Evolutionary conservation across 2,113 vertebrate species (phyloP).

Genomic region (Mystacornis crossleyi): DNA sequence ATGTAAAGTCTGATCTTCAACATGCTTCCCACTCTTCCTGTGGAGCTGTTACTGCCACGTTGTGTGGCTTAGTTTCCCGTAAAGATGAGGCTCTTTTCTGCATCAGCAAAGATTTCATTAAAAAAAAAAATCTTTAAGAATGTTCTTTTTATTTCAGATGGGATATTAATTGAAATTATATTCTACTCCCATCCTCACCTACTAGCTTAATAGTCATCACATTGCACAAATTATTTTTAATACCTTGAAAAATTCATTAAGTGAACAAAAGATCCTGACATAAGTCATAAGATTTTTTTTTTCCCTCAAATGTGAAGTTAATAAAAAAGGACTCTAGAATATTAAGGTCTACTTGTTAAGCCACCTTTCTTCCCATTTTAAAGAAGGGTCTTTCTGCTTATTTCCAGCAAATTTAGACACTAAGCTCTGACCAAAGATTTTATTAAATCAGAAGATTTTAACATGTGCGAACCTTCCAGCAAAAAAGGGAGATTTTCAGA

Average conservation of each 20-base stretch:
- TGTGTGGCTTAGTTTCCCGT: background rate
- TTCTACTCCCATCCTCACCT: constrained; percentile 47
- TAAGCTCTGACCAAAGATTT: constrained; percentile 18
- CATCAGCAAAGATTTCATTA: background rate
- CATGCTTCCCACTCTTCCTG: background rate
- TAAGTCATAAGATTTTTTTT: constrained; percentile 39
- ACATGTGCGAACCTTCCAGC: background rate
- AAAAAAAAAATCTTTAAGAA: background rate
- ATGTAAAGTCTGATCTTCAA: background rate
- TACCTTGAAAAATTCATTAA: constrained; percentile 68
- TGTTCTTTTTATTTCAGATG: constrained; percentile 47
- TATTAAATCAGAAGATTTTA: constrained; percentile 12
- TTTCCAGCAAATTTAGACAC: constrained; percentile 25
- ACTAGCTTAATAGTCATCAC: constrained; percentile 48
- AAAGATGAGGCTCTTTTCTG: background rate
- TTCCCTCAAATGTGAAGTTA: constrained; percentile 23
- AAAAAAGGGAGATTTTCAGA: background rate
- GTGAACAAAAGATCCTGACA: constrained; percentile 66
- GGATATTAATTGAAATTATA: constrained; percentile 49
- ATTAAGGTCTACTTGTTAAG: constrained; percentile 44
- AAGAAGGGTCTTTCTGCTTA: constrained; percentile 3
- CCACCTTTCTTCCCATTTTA: constrained; percentile 16
- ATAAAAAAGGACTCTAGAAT: constrained; percentile 43
- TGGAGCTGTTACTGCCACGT: background rate
- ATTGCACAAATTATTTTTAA: constrained; percentile 65